These are phyloP conservation scores for Aptenodytes patagonicus DNA, from an alignment of 2,113 vertebrate species.

Conservation along the genomic window DNA sequence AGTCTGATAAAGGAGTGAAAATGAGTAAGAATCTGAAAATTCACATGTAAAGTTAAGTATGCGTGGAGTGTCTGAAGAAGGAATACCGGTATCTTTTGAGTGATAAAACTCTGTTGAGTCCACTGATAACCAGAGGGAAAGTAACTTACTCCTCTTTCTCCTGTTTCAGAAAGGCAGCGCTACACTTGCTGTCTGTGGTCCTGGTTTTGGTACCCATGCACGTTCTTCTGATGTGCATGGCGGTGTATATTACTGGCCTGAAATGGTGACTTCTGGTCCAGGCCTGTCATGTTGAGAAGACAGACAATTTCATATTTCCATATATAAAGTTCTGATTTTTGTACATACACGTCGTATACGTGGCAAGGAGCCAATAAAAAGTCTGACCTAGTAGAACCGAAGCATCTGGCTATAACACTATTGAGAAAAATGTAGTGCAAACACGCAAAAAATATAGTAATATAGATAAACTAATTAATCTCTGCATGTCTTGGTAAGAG, in stretches of 20 bases:
- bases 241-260: not conserved
- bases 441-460: not conserved
- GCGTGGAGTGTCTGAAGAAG: not conserved
- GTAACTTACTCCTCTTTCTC: not conserved
- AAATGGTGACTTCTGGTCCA: not conserved
- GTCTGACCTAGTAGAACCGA: not conserved
- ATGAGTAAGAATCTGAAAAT: not conserved
- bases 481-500: slow-evolving; percentile 23
- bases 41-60: not conserved
- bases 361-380: not conserved
- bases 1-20: not conserved
- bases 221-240: not conserved
- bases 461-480: slow-evolving; percentile 36
- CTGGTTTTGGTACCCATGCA: not conserved
- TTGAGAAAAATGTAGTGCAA: slow-evolving; percentile 13
- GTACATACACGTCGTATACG: rapidly evolving
- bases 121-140: not conserved
- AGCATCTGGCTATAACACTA: slow-evolving; percentile 8
- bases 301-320: not conserved
- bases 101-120: not conserved
- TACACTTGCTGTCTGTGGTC: not conserved
- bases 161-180: not conserved
- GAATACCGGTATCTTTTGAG: rapidly evolving
- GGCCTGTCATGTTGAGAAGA: not conserved
- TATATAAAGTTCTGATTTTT: not conserved